Base-by-base conservation (phyloP, 1,140 invertebrate genomes). In the Anastrepha ludens region DNA sequence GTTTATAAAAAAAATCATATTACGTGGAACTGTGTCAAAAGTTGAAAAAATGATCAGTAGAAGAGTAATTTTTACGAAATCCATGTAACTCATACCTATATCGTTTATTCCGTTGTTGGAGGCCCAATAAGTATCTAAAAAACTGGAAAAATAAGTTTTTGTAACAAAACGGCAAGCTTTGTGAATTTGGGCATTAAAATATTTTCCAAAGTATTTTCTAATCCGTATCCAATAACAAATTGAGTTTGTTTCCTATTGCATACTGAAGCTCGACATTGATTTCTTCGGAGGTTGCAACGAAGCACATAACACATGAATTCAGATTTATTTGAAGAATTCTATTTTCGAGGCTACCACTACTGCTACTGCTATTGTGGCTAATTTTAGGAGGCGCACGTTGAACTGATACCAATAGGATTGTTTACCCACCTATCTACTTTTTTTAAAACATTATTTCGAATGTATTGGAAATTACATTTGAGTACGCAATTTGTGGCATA, bases 291-390 rank as follows among this genome's bases (percentile, higher is more conserved):
- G 60, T 62, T 17, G 15, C 60, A 62, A 62, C n/a, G 15, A 62
- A 15, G 60, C 13, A 15, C 1, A 62, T 13, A 20, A 41, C 7
- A 20, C 74, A 47, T 81, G 74, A 81, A 81, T n/a, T 55, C 47
- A 81, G 74, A 81, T 81, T 81, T 81, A 55, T 55, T 81, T 55
- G 74, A 55, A 81, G 47, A 81, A 81, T 81, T 50, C 44, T 81
- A 55, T 50, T 81, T 81, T 11, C 47, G 74, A 81, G 74, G 47
- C 20, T 81, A 81, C 47, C 8, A 81, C 74, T 55, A 81, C 15
- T 6, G 41, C 65, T 70, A 70, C 74, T 17, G 29, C 15, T 74
- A 47, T 0, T 47, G 29, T 47, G 17, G 17, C 44, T 50, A 74
- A 74, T 44, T 74, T 74, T 17, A 65, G 11, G 29, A 65, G 0